Percentiles rank a stretch among this genome's conserved stretches.
phyloP scores from a whole-genome alignment of 2,888 invertebrate genomes.

The Diploptera punctata region DNA sequence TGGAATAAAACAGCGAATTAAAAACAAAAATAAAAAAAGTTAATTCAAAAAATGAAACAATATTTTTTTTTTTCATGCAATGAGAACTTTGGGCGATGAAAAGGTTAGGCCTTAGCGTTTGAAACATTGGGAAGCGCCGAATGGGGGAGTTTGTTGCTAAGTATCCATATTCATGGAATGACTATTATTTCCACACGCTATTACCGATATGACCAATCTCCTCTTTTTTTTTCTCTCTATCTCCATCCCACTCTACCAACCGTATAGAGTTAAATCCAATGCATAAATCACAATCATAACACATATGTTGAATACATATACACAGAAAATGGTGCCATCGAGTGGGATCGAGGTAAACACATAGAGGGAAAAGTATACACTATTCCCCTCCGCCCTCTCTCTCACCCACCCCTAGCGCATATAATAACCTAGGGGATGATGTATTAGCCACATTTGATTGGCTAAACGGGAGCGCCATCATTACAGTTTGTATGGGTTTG shows the following conservation, averaged over 20 bases:
- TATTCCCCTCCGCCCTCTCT: not conserved
- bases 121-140: not conserved
- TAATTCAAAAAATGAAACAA: too few relatives aligned
- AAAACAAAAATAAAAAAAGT: too few relatives aligned
- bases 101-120: not conserved
- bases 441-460: conserved; percentile 31
- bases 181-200: conserved; percentile 24
- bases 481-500: conserved; percentile 28
- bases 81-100: too few relatives aligned
- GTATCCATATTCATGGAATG: conserved; percentile 16
- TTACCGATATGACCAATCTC: conserved; percentile 22
- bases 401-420: not conserved
- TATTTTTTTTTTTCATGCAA: too few relatives aligned
- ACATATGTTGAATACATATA: conserved; percentile 20
- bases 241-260: not conserved
- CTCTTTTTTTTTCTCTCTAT: not conserved
- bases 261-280: conserved; percentile 24
- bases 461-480: conserved; percentile 29
- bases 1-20: too few relatives aligned
- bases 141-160: not conserved
- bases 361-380: conserved; percentile 15
- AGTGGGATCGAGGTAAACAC: conserved; percentile 14
- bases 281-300: conserved; percentile 31
- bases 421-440: conserved; percentile 31
- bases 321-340: not conserved